Evolutionary conservation across 2,113 vertebrate genomes (phyloP), one percentile per base, ranked within the genome.

Genomic region (Rhombomys opimus): DNA sequence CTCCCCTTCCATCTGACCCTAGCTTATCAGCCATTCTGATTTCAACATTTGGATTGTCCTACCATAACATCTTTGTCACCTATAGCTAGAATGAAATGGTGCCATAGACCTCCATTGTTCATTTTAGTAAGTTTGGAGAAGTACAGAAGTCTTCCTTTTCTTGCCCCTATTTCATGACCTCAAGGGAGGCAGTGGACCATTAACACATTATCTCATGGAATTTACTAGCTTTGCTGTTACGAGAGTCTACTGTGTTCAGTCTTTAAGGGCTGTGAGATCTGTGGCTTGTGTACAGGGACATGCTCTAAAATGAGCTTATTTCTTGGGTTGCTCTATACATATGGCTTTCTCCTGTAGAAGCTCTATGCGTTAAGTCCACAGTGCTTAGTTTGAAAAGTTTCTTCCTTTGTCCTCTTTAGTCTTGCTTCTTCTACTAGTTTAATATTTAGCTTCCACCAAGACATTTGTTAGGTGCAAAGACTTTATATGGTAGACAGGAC

Each of bases 331-430:
- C n/a, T 95, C 4, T 27, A 92, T 54, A 78, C 27, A 75, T 27
- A 7, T 27, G 9, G 87, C 38, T 41, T 89, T 87, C 14, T 61
- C 27, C 8, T 73, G 20, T 6, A 38, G 80, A 32, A 84, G 82
- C 67, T 73, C 65, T 46, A 7, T 87, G 68, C 72, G 93, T 59
- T 93, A 89, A 76, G 67, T 89, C 59, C 50, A 20, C 65, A 89
- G 20, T 86, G 27, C 54, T 59, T 76, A 50, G n/a, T 11, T 89
- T 94, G 87, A 75, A 93, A 70, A 85, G 13, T 50, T 81, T 59
- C 7, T 95, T 61, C 10, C 61, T 90, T 91, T 95, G 57, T 86
- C 87, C 59, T 89, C 88, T 80, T 77, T 75, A 78, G 63, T 88
- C 4, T 67, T 82, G n/a, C 92, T 93, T 57, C 35, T 27, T 76